phyloP scores from a whole-genome alignment of 2,797 vertebrate species.

The Oreonectes daqikongensis region DNA sequence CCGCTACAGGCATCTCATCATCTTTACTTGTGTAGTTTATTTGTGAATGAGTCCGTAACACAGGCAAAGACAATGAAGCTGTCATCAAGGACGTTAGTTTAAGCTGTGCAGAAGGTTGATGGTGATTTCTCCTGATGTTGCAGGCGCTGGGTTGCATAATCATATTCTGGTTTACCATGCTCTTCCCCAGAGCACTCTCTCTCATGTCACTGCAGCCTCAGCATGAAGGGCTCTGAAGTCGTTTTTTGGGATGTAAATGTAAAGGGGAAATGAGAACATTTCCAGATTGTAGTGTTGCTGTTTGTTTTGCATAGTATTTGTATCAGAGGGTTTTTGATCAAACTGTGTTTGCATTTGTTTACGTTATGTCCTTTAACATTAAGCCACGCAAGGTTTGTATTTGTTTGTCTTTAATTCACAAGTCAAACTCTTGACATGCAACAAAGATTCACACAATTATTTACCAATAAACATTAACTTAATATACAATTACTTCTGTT shows the following conservation, averaged over 20 bases:
- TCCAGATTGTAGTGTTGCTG: not conserved
- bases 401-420: too few species aligned
- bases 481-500: too few species aligned
- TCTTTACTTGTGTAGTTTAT: constrained; percentile 25
- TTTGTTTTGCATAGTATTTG: not conserved
- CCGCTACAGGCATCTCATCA: not conserved
- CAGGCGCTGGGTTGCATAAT: constrained; percentile 41
- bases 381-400: not conserved
- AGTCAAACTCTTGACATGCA: not conserved
- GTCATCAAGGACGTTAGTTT: constrained; percentile 20
- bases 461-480: not conserved
- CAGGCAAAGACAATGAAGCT: constrained; percentile 8
- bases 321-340: not conserved
- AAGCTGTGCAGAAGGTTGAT: constrained; percentile 26
- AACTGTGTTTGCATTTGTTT: not conserved
- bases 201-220: constrained; percentile 28
- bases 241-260: constrained; percentile 5
- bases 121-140: constrained; percentile 41
- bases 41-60: constrained; percentile 38
- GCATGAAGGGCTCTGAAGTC: constrained; percentile 18
- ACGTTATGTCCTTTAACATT: constrained; percentile 1
- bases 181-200: constrained; percentile 36
- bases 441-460: not conserved
- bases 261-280: constrained; percentile 11
- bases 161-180: constrained; percentile 32